Evolutionary conservation across 2,113 vertebrate genomes (phyloP).

Genomic region (Pseudopipra pipra): DNA sequence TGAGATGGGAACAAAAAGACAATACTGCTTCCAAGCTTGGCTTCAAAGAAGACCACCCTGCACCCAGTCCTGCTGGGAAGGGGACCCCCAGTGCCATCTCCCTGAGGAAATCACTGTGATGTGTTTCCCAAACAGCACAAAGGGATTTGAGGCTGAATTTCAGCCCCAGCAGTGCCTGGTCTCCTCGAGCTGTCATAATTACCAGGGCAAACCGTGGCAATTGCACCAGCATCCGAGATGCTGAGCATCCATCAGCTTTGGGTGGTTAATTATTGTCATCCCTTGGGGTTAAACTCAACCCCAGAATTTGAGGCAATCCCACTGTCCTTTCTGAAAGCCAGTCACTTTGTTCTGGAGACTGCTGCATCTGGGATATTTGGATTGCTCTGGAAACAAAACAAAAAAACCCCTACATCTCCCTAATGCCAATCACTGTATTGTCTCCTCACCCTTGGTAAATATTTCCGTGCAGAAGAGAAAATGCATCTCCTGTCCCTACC

Average conservation of each 20-base stretch:
- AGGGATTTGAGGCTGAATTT: neutral
- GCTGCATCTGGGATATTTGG: neutral
- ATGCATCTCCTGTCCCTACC: neutral
- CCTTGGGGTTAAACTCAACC: neutral
- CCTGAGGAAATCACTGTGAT: fast-evolving
- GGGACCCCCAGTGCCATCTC: neutral
- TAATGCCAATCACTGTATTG: neutral
- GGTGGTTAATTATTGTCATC: neutral
- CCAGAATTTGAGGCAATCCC: neutral
- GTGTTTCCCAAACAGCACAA: neutral
- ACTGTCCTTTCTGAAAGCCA: neutral
- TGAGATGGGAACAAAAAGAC: neutral
- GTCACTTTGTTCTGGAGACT: neutral
- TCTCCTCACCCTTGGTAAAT: neutral
- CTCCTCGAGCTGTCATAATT: neutral
- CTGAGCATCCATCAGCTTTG: too few species aligned
- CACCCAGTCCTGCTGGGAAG: neutral
- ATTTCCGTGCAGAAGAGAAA: neutral
- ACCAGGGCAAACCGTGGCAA: fast-evolving
- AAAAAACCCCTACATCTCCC: neutral
- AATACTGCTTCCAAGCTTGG: neutral
- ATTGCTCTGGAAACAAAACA: neutral
- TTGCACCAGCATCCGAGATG: fast-evolving
- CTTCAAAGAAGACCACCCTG: neutral
- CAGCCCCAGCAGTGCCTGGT: neutral